Evolutionary conservation across 2,113 vertebrate genomes (phyloP).

Genomic region (Rousettus leschenaultii): DNA sequence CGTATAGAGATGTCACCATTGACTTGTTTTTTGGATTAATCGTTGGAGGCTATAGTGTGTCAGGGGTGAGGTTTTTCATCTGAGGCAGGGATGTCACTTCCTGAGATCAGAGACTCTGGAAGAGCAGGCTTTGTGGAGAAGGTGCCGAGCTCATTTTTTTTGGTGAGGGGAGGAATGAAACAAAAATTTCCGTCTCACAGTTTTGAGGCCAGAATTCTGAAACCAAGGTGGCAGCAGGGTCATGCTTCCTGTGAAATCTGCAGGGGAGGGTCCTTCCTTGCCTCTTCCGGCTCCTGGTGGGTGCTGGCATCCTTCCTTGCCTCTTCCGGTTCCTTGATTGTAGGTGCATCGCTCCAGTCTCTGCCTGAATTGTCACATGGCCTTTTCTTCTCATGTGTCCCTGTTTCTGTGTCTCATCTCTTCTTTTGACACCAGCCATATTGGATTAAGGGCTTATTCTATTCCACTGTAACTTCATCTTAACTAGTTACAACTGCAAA

Average conservation of each 20-base stretch:
- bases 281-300: not conserved
- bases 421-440: not conserved
- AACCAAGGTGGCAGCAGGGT: not conserved
- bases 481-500: not conserved
- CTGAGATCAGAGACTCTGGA: not conserved
- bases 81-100: not conserved
- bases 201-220: not conserved
- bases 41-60: not conserved
- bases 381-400: not conserved
- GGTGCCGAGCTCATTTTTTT: not conserved
- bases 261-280: too few species aligned
- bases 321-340: not conserved
- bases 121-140: not conserved
- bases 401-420: not conserved
- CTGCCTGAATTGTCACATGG: not conserved
- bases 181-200: not conserved
- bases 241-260: not conserved
- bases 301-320: not conserved
- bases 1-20: not conserved
- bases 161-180: not conserved
- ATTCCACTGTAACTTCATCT: not conserved
- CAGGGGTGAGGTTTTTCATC: not conserved
- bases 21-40: not conserved
- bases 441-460: not conserved
- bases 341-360: fast-evolving